These are phyloP conservation scores for Lindbergichthys nudifrons DNA, from an alignment of 2,797 vertebrate species.

Conservation along the genomic window DNA sequence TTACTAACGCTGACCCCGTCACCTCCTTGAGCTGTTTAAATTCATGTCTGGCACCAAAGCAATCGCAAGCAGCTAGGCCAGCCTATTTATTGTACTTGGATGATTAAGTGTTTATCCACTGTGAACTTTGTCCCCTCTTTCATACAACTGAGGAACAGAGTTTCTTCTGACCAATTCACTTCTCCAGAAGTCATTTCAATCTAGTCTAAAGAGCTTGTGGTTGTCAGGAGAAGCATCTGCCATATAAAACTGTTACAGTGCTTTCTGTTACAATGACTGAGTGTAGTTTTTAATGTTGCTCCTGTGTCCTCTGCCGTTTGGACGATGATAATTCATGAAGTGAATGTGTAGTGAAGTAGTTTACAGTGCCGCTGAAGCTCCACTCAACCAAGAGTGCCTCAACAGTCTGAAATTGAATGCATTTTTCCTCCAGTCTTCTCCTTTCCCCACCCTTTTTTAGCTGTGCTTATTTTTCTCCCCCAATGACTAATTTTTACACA, in stretches of 20 bases:
- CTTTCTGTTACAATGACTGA: constrained; percentile 59
- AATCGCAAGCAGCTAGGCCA: constrained; percentile 51
- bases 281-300: constrained; percentile 51
- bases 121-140: constrained; percentile 50
- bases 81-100: constrained; percentile 71
- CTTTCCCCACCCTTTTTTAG: neutral
- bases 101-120: constrained; percentile 64
- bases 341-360: constrained; percentile 73
- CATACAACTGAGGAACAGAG: constrained; percentile 40
- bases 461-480: constrained; percentile 22
- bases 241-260: constrained; percentile 66
- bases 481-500: neutral
- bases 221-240: constrained; percentile 66
- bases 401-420: constrained; percentile 64
- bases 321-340: constrained; percentile 56
- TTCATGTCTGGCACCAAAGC: constrained; percentile 42
- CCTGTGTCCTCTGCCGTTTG: constrained; percentile 47
- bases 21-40: constrained; percentile 31
- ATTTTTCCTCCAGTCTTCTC: neutral
- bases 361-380: constrained; percentile 76
- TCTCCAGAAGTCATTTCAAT: constrained; percentile 27
- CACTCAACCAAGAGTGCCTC: constrained; percentile 77
- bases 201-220: constrained; percentile 27
- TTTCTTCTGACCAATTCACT: constrained; percentile 55
- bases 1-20: constrained; percentile 66